phyloP scores from a whole-genome alignment of 1,140 invertebrate genomes.

The Drosophila albomicans region DNA sequence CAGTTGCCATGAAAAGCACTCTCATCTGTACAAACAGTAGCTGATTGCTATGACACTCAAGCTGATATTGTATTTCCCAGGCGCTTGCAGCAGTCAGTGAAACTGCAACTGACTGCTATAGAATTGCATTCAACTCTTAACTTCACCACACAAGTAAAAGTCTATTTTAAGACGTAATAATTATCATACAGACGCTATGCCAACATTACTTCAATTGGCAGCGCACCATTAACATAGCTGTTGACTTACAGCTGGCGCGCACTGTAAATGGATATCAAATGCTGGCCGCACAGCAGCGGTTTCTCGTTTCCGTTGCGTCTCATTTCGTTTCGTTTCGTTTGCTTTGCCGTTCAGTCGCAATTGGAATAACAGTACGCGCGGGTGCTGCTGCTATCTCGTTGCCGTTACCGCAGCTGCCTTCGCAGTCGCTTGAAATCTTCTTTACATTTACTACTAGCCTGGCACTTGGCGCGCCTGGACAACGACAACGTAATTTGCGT shows the following conservation, averaged over 20 bases:
- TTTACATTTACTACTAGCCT: slow-evolving; percentile 68
- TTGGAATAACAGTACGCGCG: slow-evolving; percentile 56
- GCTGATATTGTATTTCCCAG: background rate
- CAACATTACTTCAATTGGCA: background rate
- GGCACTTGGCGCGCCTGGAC: slow-evolving; percentile 56
- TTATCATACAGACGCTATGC: background rate
- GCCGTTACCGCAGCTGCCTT: slow-evolving; percentile 12
- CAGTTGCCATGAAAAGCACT: background rate
- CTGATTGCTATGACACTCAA: slow-evolving; percentile 5
- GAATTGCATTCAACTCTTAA: too few species aligned
- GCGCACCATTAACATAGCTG: background rate
- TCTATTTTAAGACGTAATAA: background rate
- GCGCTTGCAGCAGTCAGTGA: background rate
- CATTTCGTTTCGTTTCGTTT: slow-evolving; percentile 38
- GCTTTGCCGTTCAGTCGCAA: slow-evolving; percentile 33
- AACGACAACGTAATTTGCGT: slow-evolving; percentile 39
- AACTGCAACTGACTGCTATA: background rate
- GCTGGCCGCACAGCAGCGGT: slow-evolving; percentile 52
- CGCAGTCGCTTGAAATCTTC: slow-evolving; percentile 33
- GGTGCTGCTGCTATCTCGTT: slow-evolving; percentile 25
- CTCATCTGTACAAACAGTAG: background rate
- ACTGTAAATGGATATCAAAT: slow-evolving; percentile 46
- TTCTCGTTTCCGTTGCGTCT: slow-evolving; percentile 60
- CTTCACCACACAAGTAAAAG: too few species aligned
- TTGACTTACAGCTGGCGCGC: slow-evolving; percentile 25